These are phyloP conservation scores for Solea solea DNA, from an alignment of 2,113 vertebrate genomes.

Conservation along the genomic window DNA sequence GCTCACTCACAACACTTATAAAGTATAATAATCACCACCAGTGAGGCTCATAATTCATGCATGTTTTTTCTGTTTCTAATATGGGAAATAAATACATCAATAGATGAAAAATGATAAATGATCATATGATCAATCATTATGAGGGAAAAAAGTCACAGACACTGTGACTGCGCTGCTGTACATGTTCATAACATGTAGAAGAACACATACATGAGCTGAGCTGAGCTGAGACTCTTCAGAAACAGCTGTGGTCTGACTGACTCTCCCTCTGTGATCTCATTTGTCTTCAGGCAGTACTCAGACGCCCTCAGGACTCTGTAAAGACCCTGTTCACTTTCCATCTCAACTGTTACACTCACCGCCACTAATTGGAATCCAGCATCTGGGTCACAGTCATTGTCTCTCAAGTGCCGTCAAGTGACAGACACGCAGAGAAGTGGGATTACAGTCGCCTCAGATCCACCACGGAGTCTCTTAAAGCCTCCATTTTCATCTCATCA, in stretches of 20 bases:
- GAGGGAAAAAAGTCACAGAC: too few relatives aligned
- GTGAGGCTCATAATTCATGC: too few relatives aligned
- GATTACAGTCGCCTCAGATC: constrained; percentile 70
- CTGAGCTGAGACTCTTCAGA: too few relatives aligned
- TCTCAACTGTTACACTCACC: constrained; percentile 77
- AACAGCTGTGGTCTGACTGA: constrained; percentile 64
- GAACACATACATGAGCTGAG: too few relatives aligned
- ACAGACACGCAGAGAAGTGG: constrained; percentile 72
- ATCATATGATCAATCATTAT: too few relatives aligned
- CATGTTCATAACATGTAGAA: too few relatives aligned
- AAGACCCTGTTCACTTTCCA: constrained; percentile 75
- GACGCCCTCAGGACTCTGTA: constrained; percentile 71
- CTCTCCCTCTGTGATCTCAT: constrained; percentile 68
- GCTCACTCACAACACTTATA: too few relatives aligned
- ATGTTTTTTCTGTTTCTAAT: too few relatives aligned
- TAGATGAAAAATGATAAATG: too few relatives aligned
- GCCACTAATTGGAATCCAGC: constrained; percentile 77
- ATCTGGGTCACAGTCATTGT: constrained; percentile 79
- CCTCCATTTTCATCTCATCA: constrained; percentile 63
- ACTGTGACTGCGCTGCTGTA: too few relatives aligned
- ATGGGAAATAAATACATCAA: too few relatives aligned
- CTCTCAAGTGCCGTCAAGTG: constrained; percentile 80
- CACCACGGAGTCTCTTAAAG: constrained; percentile 71
- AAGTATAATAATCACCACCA: too few relatives aligned
- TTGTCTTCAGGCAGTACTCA: constrained; percentile 79